phyloP scores from a whole-genome alignment of 2,888 invertebrate species.

The Poecilus cupreus region DNA sequence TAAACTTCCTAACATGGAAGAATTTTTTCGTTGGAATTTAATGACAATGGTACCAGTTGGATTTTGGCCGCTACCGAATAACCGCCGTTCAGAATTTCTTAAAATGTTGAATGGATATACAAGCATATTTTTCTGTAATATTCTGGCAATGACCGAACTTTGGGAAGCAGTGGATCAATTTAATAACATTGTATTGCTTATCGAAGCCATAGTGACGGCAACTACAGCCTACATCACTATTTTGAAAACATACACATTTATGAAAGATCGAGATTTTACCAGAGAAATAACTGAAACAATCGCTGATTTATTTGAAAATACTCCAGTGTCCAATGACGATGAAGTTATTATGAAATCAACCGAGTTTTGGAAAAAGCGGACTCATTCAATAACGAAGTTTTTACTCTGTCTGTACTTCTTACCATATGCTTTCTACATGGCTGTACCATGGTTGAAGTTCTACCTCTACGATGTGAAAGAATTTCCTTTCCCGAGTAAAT shows the following conservation, averaged over 20 bases:
- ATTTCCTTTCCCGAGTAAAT: not conserved
- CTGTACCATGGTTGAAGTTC: not conserved
- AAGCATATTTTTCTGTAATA: not conserved
- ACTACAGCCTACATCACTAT: not conserved
- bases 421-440: not conserved
- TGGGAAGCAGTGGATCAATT: not conserved
- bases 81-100: not conserved
- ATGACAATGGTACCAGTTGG: not conserved
- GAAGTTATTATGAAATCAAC: not conserved
- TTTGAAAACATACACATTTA: not conserved
- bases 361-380: not conserved
- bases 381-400: not conserved
- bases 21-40: not conserved
- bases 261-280: not conserved
- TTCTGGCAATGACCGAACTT: not conserved
- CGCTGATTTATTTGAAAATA: not conserved
- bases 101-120: not conserved
- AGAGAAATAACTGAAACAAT: not conserved
- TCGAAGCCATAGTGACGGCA: not conserved
- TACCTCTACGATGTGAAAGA: not conserved
- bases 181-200: not conserved
- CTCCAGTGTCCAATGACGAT: not conserved
- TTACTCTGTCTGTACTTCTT: not conserved
- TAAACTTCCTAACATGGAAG: not conserved
- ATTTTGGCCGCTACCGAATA: conserved; percentile 12